These are phyloP conservation scores for Mamestra configurata DNA, from an alignment of 1,140 invertebrate genomes.

Conservation along the genomic window DNA sequence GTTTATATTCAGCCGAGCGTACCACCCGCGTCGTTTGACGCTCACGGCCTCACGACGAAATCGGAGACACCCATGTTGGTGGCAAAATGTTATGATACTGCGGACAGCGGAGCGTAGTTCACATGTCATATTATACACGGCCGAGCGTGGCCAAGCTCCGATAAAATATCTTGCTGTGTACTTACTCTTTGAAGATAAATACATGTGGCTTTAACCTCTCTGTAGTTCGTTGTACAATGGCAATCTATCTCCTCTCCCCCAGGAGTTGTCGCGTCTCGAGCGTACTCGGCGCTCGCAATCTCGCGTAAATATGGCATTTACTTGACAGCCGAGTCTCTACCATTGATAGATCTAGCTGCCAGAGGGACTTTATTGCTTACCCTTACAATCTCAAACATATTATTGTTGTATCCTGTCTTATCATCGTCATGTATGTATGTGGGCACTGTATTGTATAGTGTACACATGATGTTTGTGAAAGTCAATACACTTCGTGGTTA, in stretches of 20 bases:
- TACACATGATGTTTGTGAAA: neutral
- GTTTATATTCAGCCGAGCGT: constrained; percentile 73
- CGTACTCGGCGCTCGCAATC: constrained; percentile 53
- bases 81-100: constrained; percentile 62
- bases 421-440: neutral
- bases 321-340: constrained; percentile 42
- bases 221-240: constrained; percentile 57
- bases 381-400: constrained; percentile 25
- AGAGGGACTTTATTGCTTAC: constrained; percentile 23
- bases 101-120: constrained; percentile 49
- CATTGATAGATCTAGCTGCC: constrained; percentile 31
- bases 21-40: constrained; percentile 74
- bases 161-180: constrained; percentile 45
- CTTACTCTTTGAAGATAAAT: constrained; percentile 56
- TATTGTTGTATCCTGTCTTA: constrained; percentile 12
- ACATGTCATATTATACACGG: constrained; percentile 37
- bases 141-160: constrained; percentile 8
- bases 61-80: constrained; percentile 65
- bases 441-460: no score
- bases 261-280: constrained; percentile 59
- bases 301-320: constrained; percentile 61
- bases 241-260: constrained; percentile 65
- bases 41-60: constrained; percentile 64
- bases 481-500: constrained; percentile 3
- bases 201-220: constrained; percentile 61